Base-by-base conservation (phyloP, 2,113 vertebrate genomes). In the Marmota monax region DNA sequence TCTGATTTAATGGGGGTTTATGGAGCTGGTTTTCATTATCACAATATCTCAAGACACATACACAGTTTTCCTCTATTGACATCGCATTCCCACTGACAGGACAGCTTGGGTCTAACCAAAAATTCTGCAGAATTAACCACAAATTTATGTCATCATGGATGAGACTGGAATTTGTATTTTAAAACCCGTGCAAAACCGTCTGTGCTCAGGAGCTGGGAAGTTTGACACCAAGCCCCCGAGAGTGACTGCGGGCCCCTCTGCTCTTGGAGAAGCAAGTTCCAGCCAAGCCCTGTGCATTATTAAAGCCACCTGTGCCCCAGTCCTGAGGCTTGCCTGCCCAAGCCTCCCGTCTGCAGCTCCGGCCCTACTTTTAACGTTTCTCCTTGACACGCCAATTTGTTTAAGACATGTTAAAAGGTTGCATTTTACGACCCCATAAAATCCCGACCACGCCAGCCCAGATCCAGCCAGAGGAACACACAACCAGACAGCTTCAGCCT, bases 331-430 rank as follows among this genome's bases (percentile, higher is more conserved):
- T 6, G 0, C 5, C 22, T 39, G 74, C 73, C 72, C 85, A 7
- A 82, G 84, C 80, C 79, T 76, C 73, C 56, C 4, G 2, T 90
- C 95, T 69, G 84, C 11, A 13, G 88, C 77, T 80, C 1, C 13
- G 39, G 45, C 63, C 92, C 89, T 42, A 7, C 73, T 88, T 67
- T 86, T 42, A 88, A 69, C 1, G 5, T 73, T 91, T 82, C 95
- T 96, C 91, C 92, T 95, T 92, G 88, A 73, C 95, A 78, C 1
- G 45, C 79, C 95, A 96, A 92, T 96, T 96, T 96, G 96, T 85
- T 93, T 48, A 42, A 97, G 93, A 88, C 92, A 90, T 37, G 92
- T 93, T 93, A 95, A 97, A 97, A 96, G 95, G 95, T 90, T 84
- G 82, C 78, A 67, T 96, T 96, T 96, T 96, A 95, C 85, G 90